A percentile compares a stretch with the other conserved stretches of the same genome.
These are phyloP conservation scores for Phylloscopus collybita DNA, from an alignment of 2,797 vertebrate species.

Conservation along the genomic window DNA sequence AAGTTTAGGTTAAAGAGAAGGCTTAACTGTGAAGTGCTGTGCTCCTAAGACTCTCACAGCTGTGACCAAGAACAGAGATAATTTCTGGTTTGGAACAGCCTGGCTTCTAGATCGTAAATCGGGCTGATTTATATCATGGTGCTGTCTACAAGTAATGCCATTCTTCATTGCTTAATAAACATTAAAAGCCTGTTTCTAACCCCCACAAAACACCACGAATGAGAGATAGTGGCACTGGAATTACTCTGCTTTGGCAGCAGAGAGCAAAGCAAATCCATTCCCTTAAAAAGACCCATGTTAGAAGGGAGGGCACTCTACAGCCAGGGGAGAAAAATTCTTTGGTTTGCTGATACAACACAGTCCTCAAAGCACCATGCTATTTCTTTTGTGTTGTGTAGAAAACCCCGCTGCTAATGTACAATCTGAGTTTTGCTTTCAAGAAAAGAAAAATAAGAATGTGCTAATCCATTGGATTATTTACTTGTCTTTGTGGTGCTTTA, in stretches of 20 bases:
- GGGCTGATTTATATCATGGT: not conserved
- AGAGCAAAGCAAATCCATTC: not conserved
- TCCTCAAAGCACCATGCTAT: not conserved
- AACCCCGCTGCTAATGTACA: not conserved
- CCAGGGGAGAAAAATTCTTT: not conserved
- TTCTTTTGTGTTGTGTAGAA: not conserved
- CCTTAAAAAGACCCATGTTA: fast-evolving
- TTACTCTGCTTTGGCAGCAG: not conserved
- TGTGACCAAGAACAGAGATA: not conserved
- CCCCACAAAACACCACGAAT: not conserved
- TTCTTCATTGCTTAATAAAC: not conserved
- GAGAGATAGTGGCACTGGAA: not conserved
- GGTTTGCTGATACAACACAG: not conserved
- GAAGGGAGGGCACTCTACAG: not conserved
- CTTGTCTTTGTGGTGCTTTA: not conserved
- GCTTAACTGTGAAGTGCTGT: not conserved
- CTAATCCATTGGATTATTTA: not conserved
- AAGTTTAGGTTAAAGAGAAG: not conserved
- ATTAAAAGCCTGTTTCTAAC: not conserved
- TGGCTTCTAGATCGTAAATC: not conserved
- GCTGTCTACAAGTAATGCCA: not conserved
- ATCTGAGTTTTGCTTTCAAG: not conserved
- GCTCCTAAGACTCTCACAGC: not conserved
- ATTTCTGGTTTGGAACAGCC: not conserved
- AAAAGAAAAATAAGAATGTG: not conserved